Percentiles rank a stretch among this genome's conserved stretches.
Evolutionary conservation across 92 coral and sea anemone genomes (phyloP).

Genomic region (Hydrozoanthus gracilis): DNA sequence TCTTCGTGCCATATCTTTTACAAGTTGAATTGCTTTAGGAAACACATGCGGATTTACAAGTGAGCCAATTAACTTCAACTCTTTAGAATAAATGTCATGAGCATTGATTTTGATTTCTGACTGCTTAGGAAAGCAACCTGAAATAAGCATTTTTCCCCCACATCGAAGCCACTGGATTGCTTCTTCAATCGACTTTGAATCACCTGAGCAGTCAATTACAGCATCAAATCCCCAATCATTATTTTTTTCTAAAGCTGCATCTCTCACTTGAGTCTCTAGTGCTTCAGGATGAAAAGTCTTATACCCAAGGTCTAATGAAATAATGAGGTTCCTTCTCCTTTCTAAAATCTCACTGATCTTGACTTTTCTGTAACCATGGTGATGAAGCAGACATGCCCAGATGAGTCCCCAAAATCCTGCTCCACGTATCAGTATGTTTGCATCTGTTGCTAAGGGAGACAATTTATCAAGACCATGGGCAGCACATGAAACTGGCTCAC

Average conservation of each 20-base stretch:
- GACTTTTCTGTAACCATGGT: constrained; percentile 92
- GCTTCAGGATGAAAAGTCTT: constrained; percentile 79
- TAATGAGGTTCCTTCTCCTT: constrained; percentile 78
- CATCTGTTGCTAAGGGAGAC: constrained; percentile 78
- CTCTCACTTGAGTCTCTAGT: constrained; percentile 61
- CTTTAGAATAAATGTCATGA: constrained; percentile 72
- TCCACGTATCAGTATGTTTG: constrained; percentile 84
- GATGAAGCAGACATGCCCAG: constrained; percentile 86
- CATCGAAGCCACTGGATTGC: constrained; percentile 80
- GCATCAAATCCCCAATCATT: constrained; percentile 90
- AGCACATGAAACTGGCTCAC: constrained; percentile 91
- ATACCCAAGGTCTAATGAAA: constrained; percentile 74
- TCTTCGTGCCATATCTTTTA: constrained; percentile 83
- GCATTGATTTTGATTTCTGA: constrained; percentile 83
- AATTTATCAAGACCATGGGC: constrained; percentile 84
- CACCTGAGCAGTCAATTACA: constrained; percentile 85
- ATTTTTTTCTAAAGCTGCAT: constrained; percentile 57
- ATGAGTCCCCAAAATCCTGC: constrained; percentile 84
- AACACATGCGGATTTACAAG: constrained; percentile 87
- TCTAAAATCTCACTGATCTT: constrained; percentile 86
- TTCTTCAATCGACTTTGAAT: constrained; percentile 73
- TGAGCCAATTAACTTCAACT: constrained; percentile 84
- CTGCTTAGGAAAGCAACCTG: constrained; percentile 87
- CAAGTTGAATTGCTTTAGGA: constrained; percentile 89
- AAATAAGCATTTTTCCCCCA: constrained; percentile 87